Percentiles rank a stretch among this genome's conserved stretches.
Conservation (phyloP, 1,140 invertebrate species). For the Mizuhopecten yessoensis region DNA sequence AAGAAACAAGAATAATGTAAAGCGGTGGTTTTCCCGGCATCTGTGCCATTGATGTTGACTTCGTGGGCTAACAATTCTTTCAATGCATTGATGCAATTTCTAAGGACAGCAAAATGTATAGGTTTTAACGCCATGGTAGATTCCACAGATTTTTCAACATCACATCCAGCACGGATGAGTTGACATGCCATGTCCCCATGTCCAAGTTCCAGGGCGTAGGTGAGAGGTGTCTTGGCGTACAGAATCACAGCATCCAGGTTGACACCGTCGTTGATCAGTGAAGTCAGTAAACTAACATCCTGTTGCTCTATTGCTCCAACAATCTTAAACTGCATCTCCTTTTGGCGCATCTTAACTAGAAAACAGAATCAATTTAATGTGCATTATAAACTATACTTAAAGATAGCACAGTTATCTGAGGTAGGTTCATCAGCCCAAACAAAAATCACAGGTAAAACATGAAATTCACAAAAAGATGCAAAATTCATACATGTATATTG, state of each 20-base stretch:
- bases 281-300: slow-evolving; percentile 37
- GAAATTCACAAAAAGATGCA: too few species aligned
- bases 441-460: too few species aligned
- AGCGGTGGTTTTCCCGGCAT: slow-evolving; percentile 49
- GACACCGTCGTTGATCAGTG: slow-evolving; percentile 54
- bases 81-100: background rate
- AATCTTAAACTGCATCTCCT: slow-evolving; percentile 64
- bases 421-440: too few species aligned
- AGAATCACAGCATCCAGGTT: slow-evolving; percentile 62
- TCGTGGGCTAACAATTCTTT: slow-evolving; percentile 48
- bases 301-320: slow-evolving; percentile 64
- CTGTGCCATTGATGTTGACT: slow-evolving; percentile 44
- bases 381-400: too few species aligned
- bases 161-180: slow-evolving; percentile 42
- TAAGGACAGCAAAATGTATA: slow-evolving; percentile 41
- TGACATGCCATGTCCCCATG: slow-evolving; percentile 51
- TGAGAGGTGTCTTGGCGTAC: slow-evolving; percentile 62
- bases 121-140: slow-evolving; percentile 1
- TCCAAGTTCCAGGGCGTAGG: slow-evolving; percentile 57
- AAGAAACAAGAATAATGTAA: slow-evolving; percentile 55
- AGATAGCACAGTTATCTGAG: too few species aligned
- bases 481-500: too few species aligned
- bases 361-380: background rate
- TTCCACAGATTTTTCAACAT: background rate
- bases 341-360: slow-evolving; percentile 54